These are phyloP conservation scores for Thera britannica DNA, from an alignment of 2,888 invertebrate genomes.

Conservation along the genomic window DNA sequence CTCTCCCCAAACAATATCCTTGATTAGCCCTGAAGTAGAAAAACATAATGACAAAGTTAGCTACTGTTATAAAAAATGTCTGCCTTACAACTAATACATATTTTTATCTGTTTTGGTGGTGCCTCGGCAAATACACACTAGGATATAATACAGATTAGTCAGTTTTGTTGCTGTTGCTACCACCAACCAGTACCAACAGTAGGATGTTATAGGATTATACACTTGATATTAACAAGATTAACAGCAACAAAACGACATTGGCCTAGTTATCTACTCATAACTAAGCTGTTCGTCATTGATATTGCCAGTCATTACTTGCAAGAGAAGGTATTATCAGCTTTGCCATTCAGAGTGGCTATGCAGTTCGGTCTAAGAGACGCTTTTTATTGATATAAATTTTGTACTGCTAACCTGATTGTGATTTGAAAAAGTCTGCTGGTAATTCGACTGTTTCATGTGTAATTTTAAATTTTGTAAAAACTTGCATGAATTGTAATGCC, in stretches of 20 bases:
- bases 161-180: not conserved
- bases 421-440: too few relatives aligned
- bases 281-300: slow-evolving; percentile 6
- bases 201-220: slow-evolving; percentile 22
- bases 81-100: too few relatives aligned
- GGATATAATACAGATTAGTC: not conserved
- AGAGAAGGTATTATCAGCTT: too few relatives aligned
- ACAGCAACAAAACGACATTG: slow-evolving; percentile 21
- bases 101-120: too few relatives aligned
- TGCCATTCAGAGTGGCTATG: too few relatives aligned
- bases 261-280: slow-evolving; percentile 17
- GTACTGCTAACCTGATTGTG: too few relatives aligned
- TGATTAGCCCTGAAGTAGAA: slow-evolving; percentile 66
- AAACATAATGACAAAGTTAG: not conserved
- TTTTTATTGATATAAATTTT: too few relatives aligned
- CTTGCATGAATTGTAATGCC: not conserved
- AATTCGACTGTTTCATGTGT: too few relatives aligned
- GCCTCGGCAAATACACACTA: too few relatives aligned
- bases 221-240: slow-evolving; percentile 34
- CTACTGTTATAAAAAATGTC: too few relatives aligned
- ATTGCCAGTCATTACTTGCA: not conserved
- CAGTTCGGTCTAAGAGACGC: too few relatives aligned
- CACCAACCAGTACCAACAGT: not conserved
- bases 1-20: slow-evolving; percentile 77
- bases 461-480: not conserved